phyloP scores from a whole-genome alignment of 2,797 vertebrate species.

The Mus caroli region DNA sequence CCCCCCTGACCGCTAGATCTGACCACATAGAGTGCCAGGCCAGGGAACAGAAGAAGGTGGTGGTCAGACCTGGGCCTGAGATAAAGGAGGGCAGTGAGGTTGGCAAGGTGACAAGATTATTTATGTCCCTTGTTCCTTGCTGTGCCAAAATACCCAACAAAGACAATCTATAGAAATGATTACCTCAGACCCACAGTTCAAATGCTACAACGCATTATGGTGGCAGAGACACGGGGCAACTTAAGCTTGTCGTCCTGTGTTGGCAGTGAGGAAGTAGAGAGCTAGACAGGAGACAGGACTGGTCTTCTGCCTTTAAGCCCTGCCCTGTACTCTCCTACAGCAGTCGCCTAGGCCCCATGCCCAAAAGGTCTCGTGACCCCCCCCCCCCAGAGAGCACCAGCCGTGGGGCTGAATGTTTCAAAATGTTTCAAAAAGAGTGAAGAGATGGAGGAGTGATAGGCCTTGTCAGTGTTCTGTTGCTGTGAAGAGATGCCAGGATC shows the following conservation, averaged over 20 bases:
- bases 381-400: not conserved
- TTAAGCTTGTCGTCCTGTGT: not conserved
- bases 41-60: not conserved
- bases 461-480: not conserved
- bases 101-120: not conserved
- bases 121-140: not conserved
- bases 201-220: accelerated
- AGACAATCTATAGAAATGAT: not conserved
- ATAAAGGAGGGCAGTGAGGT: not conserved
- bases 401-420: not conserved
- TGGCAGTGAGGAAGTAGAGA: not conserved
- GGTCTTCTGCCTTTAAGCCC: not conserved
- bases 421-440: not conserved
- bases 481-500: not conserved
- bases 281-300: no score
- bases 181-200: not conserved
- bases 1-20: not conserved
- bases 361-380: not conserved
- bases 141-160: not conserved
- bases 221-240: no score
- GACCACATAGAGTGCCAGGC: not conserved
- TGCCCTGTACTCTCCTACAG: no score
- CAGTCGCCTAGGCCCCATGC: no score
- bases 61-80: not conserved
- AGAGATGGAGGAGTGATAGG: not conserved